These are phyloP conservation scores for Lophochroa leadbeateri DNA, from an alignment of 2,113 vertebrate species.

Conservation along the genomic window DNA sequence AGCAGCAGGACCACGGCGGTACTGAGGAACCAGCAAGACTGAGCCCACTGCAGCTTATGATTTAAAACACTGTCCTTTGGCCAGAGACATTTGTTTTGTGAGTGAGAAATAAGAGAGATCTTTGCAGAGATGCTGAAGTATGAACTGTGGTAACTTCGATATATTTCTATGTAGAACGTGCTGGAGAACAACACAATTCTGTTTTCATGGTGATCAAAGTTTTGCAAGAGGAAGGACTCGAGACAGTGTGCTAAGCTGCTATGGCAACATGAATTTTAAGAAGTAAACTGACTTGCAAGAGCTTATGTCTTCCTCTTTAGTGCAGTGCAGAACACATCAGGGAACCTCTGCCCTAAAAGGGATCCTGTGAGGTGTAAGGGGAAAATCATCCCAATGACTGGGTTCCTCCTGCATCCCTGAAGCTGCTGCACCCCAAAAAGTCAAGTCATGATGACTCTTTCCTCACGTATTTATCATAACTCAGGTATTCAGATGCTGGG, in stretches of 20 bases:
- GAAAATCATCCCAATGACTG: fast-evolving
- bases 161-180: slow-evolving; percentile 42
- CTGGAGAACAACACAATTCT: slow-evolving; percentile 63
- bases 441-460: neutral
- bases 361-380: neutral
- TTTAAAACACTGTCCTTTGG: neutral
- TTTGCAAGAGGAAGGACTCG: slow-evolving; percentile 43
- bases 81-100: neutral
- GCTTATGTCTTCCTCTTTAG: slow-evolving; percentile 19
- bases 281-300: slow-evolving; percentile 53
- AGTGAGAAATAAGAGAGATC: slow-evolving; percentile 5
- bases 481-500: neutral
- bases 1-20: neutral
- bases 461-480: fast-evolving
- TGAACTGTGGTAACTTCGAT: slow-evolving; percentile 44
- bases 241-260: slow-evolving; percentile 67
- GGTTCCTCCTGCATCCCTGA: neutral
- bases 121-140: slow-evolving; percentile 49
- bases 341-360: neutral
- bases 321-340: neutral
- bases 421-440: neutral
- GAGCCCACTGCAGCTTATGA: neutral
- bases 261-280: slow-evolving; percentile 76
- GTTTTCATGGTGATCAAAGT: slow-evolving; percentile 73
- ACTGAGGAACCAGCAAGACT: neutral